Evolutionary conservation across 2,113 vertebrate species (phyloP).

Genomic region (Callithrix jacchus): DNA sequence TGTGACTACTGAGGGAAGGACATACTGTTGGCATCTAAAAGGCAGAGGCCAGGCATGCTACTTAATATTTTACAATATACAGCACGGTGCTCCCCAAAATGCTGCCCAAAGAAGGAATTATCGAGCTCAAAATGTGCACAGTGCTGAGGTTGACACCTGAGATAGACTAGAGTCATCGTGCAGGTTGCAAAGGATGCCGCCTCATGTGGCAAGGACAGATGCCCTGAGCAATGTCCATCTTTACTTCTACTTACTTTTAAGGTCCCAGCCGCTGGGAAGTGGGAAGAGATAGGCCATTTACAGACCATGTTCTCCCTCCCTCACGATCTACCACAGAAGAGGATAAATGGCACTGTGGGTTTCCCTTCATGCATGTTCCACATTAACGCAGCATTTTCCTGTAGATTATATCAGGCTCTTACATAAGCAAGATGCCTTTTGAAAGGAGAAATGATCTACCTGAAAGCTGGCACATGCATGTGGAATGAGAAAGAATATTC

Average conservation of each 20-base stretch:
- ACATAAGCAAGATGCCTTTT: background rate
- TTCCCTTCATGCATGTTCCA: background rate
- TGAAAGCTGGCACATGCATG: background rate
- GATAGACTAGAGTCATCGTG: no score
- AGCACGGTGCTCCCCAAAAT: background rate
- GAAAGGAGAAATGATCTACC: background rate
- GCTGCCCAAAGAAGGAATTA: background rate
- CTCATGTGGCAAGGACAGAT: background rate
- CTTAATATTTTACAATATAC: background rate
- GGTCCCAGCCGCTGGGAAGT: background rate
- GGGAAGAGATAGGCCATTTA: background rate
- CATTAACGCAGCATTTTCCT: background rate
- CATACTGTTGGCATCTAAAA: background rate
- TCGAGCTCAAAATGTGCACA: background rate
- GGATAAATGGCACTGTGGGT: background rate
- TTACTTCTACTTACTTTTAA: background rate
- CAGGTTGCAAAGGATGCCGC: background rate
- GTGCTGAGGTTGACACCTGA: background rate
- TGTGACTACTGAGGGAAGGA: background rate
- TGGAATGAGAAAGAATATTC: background rate
- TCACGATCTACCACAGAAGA: background rate
- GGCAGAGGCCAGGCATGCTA: background rate
- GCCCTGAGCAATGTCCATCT: background rate
- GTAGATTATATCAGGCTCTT: background rate
- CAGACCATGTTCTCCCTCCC: background rate